Evolutionary conservation across 2,888 invertebrate genomes (phyloP).

Genomic region (Napeogenes inachia): DNA sequence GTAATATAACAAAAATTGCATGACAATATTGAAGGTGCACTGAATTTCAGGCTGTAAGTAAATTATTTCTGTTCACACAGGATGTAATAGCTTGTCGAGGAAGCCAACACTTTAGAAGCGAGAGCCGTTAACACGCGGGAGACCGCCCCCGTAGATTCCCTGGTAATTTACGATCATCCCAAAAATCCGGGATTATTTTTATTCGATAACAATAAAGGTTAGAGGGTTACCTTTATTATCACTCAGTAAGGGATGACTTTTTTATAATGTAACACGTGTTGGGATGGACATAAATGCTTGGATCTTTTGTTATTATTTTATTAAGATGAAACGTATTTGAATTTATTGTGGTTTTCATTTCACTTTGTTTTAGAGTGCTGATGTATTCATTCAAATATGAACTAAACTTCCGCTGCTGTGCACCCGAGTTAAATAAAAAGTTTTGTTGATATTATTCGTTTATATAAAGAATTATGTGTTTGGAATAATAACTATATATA

Average conservation of each 20-base stretch:
- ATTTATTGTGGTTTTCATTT: no score
- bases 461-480: no score
- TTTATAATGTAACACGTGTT: conserved; percentile 71
- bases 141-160: conserved; percentile 58
- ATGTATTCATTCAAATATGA: no score
- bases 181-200: conserved; percentile 75
- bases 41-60: background rate
- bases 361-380: no score
- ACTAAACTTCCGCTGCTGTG: no score
- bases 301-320: conserved; percentile 15
- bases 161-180: conserved; percentile 77
- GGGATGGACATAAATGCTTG: conserved; percentile 37
- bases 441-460: no score
- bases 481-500: no score
- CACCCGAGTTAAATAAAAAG: no score
- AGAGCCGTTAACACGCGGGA: conserved; percentile 28
- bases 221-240: conserved; percentile 76
- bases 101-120: conserved; percentile 38
- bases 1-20: no score
- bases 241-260: conserved; percentile 66
- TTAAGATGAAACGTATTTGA: no score
- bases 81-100: conserved; percentile 30
- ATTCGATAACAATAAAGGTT: conserved; percentile 77
- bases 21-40: no score
- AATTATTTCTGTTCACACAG: conserved; percentile 11